Base-by-base conservation (phyloP, 2,888 invertebrate genomes). In the Ferrisia virgata region DNA sequence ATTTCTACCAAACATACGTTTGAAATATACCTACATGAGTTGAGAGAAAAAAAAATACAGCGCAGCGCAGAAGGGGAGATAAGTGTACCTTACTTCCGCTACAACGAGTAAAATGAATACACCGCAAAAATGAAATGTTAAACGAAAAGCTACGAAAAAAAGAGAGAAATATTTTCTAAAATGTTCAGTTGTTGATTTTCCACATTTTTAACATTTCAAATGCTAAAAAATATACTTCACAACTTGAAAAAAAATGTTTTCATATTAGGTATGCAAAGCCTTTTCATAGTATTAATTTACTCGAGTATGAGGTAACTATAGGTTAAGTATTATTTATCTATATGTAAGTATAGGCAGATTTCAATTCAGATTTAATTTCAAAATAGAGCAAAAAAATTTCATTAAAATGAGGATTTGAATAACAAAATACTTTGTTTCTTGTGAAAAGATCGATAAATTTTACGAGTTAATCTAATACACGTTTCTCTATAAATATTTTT, bases 21-120 rank as follows among this genome's bases (percentile, higher is more conserved):
- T 22, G 15, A 28, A 69, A 69, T n/a, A n/a, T n/a, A n/a, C n/a
- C n/a, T n/a, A n/a, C n/a, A n/a, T n/a, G n/a, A n/a, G n/a, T n/a
- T n/a, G n/a, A n/a, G n/a, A 39, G 39, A 64, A 64, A 28, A 64
- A 15, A 64, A 64, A 43, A 43, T 15, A 43, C 13, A 28, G 9
- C 11, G 28, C 6, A 64, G 13, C 3, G 25, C 22, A 9, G 64
- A 64, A 64, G 25, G 11, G 13, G 28, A 18, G 28, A 28, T 64
- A 5, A 18, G 28, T 11, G 36, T 76, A 76, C 72, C 33, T 76
- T 33, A 76, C 36, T 76, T 76, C 72, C 72, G 72, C 72, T 76
- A 76, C 72, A 76, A 9, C 25, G 72, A 76, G 36, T 76, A 76
- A 76, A 33, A 36, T 76, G 72, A 76, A 76, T 76, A 36, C 15